Base-by-base conservation (phyloP, 2,888 invertebrate species). In the Rhogogaster chlorosoma region DNA sequence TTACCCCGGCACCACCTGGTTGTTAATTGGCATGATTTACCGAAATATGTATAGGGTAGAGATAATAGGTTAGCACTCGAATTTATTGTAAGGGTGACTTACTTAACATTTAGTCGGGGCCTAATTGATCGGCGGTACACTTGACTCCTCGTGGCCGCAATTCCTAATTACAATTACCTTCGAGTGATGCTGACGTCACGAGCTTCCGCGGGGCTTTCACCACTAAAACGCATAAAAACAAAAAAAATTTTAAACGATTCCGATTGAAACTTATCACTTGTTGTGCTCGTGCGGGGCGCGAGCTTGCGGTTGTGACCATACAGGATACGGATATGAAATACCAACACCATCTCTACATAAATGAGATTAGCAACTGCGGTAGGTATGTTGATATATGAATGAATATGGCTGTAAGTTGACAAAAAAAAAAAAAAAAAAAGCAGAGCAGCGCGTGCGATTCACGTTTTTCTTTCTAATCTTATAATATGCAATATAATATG, bases 161-260 rank as follows among this genome's bases (percentile, higher is more conserved):
- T 91, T 93, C 93, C 93, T 93, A 94, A 93, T 94, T 93, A 94
- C 93, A 93, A 91, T 94, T 94, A 94, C 94, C 94, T 94, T 94
- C 93, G 91, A 93, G 92, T 92, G 94, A 93, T 91, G 94, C 91
- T 89, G 94, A 91, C 90, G 93, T 90, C 91, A 94, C 92, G 91
- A 93, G 92, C 93, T 94, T 94, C 94, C 94, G 93, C 93, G 94
- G 92, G 92, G 94, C 92, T 93, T 93, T 94, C 94, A 94, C 93
- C 93, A 93, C 94, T 94, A 94, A 93, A 94, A 94, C 92, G 92
- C 90, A 94, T 90, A 93, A 93, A 91, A 92, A 92, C 92, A 87
- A 89, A 88, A 53, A 0, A 88, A 77, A 86, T 84, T 84, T 75
- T 53, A 26, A 71, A 73, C 45, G 26, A 84, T 49, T 36, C 36